Evolutionary conservation across 2,797 vertebrate species (phyloP).

Genomic region (Phyllotis vaccarum): DNA sequence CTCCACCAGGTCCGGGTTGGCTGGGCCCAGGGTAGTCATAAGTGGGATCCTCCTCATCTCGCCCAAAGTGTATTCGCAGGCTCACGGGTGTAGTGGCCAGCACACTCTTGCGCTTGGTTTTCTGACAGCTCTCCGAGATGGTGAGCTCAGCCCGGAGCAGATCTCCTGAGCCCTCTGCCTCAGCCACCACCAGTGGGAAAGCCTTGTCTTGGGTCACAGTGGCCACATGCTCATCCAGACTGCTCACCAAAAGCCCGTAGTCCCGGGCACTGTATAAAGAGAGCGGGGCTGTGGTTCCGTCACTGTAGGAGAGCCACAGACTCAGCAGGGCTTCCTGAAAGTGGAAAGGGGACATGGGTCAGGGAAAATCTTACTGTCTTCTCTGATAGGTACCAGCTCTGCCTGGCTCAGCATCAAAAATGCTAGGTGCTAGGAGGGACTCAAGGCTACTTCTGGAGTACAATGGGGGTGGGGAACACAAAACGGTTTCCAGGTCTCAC

Average conservation of each 20-base stretch:
- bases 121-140: conserved; percentile 98
- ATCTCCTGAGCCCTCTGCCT: conserved; percentile 94
- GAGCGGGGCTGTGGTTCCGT: conserved; percentile 94
- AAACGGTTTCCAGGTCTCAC: not conserved
- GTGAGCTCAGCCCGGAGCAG: conserved; percentile 94
- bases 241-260: conserved; percentile 96
- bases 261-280: conserved; percentile 96
- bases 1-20: conserved; percentile 83
- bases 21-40: conserved; percentile 88
- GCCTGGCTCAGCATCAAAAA: not conserved
- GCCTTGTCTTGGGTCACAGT: conserved; percentile 93
- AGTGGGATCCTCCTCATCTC: conserved; percentile 91
- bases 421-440: not conserved
- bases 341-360: not conserved
- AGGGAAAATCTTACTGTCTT: not conserved
- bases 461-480: too few species aligned
- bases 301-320: conserved; percentile 97
- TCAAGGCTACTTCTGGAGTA: not conserved
- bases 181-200: conserved; percentile 93
- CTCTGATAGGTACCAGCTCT: not conserved
- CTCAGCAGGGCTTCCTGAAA: conserved; percentile 96
- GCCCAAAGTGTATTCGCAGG: conserved; percentile 94
- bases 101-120: conserved; percentile 97
- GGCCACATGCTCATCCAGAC: conserved; percentile 93
- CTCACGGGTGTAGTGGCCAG: conserved; percentile 92